Evolutionary conservation across 2,888 invertebrate genomes (phyloP).

Genomic region (Julus scandinavius): DNA sequence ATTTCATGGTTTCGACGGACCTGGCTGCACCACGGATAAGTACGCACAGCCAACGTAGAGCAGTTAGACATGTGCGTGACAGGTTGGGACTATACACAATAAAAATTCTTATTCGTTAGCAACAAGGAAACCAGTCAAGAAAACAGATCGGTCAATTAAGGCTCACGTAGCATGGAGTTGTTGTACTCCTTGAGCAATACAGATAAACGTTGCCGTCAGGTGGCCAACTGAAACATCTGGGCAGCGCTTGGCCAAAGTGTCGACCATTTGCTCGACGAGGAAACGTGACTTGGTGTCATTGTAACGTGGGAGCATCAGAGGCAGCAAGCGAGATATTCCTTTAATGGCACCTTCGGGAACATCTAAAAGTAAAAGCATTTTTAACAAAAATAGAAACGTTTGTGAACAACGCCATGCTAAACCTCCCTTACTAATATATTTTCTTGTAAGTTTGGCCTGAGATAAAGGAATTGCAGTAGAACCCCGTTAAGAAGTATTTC

Average conservation of each 20-base stretch:
- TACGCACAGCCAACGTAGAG: constrained; percentile 55
- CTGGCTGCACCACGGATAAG: constrained; percentile 54
- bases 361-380: constrained; percentile 69
- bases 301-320: constrained; percentile 81
- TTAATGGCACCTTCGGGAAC: constrained; percentile 81
- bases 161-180: constrained; percentile 77
- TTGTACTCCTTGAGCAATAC: constrained; percentile 74
- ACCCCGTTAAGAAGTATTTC: too few species aligned
- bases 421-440: too few species aligned
- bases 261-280: constrained; percentile 77
- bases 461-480: too few species aligned
- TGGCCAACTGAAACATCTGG: constrained; percentile 77
- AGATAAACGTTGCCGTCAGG: constrained; percentile 74
- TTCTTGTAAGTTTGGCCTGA: too few species aligned
- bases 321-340: constrained; percentile 81
- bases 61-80: constrained; percentile 55
- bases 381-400: too few species aligned
- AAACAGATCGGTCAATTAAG: constrained; percentile 60
- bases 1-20: constrained; percentile 34
- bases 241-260: constrained; percentile 74
- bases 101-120: constrained; percentile 48
- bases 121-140: constrained; percentile 47
- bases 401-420: too few species aligned
- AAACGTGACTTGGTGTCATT: constrained; percentile 81
- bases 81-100: constrained; percentile 56